Base-by-base conservation (phyloP, 2,113 vertebrate genomes). In the Proterorhinus semilunaris region DNA sequence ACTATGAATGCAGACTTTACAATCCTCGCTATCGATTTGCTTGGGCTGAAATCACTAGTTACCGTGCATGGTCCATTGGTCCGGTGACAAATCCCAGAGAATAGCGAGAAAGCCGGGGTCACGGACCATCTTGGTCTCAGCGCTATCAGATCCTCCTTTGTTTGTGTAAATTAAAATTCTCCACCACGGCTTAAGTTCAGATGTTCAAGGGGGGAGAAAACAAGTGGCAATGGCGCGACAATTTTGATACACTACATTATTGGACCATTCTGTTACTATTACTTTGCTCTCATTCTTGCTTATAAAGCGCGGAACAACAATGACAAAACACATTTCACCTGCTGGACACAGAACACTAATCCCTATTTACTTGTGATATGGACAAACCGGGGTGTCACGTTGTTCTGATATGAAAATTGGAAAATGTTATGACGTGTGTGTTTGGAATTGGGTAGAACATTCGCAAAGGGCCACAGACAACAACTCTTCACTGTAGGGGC, bases 11-110 rank as follows among this genome's bases (percentile, higher is more conserved):
- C 84, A 80, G 75, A 86, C 80, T 86, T 88, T 59, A 87, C 84
- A 88, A 87, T 86, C 81, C 88, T 83, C 66, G 45, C 52, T 87
- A 90, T 90, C 81, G 88, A 92, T 87, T 86, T 1, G 43, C 77
- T 47, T 68, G 27, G 57, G 61, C 69, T 62, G 17, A 80, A 76
- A 79, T 83, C 76, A 50, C 76, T 68, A 46, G 54, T 72, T 69
- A 78, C 72, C 43, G 55, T 69, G 76, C 76, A 79, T 27, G 69
- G 69, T 76, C 78, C 71, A 72, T 72, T 79, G 77, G 67, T 82
- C 86, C 74, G 70, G 62, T 65, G 72, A 80, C 36, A 64, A 49
- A 54, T 36, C 52, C 48, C n/a, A 66, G 51, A 42, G 51, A 62
- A 48, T 48, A 74, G 44, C 58, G 43, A 7, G 43, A 12, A 58